Evolutionary conservation across 2,797 vertebrate species (phyloP), one percentile per base, ranked within the genome.

Genomic region (Lutjanus campechanus): DNA sequence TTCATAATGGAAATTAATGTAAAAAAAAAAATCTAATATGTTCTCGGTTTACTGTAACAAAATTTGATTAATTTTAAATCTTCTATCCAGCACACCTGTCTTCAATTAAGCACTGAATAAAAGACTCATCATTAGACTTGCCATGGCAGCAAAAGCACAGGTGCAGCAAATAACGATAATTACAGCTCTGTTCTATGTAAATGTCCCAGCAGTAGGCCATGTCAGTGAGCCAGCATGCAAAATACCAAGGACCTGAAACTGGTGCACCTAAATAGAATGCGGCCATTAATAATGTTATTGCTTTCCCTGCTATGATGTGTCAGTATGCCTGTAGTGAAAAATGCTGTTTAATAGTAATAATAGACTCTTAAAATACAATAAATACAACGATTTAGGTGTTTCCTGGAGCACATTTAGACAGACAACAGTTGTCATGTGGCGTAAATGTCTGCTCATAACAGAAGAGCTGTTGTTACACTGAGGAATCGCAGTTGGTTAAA

Each of bases 121-220:
- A 6, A 46, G 22, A 63, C 49, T 75, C 43, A 41, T 66, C 44
- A 17, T 64, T 47, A 46, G 25, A 47, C 13, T 55, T 55, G 29
- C 46, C 40, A 1, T 8, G 53, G 19, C 47, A 59, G 47, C 19
- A 69, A 82, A 64, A 73, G 16, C 8, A 49, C 41, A 61, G 62
- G 36, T 47, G 25, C 36, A 49, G 20, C 17, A 36, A 7, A 56
- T 43, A 16, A 51, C 2, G 0, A 65, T 9, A 58, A 19, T 64
- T 16, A 49, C 19, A 19, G 25, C 63, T 55, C 40, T 36, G 22
- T 19, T 51, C 11, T 8, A 17, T 59, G 1, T 7, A 16, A 29
- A 19, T 29, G 41, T n/a, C 17, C 22, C 40, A n/a, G 17, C 36
- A 29, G 63, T 71, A 16, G 36, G 17, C 19, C 20, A 15, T 29